Percentiles rank a stretch among this genome's conserved stretches.
These are phyloP conservation scores for Bombus balteatus DNA, from an alignment of 1,140 invertebrate species.

Conservation along the genomic window DNA sequence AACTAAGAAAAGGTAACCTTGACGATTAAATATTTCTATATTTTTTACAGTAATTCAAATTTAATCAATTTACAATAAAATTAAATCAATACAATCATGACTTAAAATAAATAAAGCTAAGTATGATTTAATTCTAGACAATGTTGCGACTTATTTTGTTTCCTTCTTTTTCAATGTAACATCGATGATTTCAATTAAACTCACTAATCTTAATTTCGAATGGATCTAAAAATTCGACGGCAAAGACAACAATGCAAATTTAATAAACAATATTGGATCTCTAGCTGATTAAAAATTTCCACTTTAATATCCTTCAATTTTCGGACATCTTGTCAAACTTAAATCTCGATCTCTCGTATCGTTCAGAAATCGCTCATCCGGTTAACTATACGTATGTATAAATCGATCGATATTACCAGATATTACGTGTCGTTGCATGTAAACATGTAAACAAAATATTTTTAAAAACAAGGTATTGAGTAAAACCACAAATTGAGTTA, in stretches of 20 bases:
- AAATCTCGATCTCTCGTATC: slow-evolving; percentile 41
- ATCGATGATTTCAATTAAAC: neutral
- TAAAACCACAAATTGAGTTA: neutral
- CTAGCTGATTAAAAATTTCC: slow-evolving; percentile 35
- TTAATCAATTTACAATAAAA: neutral
- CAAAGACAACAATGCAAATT: neutral
- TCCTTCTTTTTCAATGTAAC: neutral
- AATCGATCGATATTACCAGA: slow-evolving; percentile 14
- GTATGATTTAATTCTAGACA: neutral
- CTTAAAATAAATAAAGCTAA: neutral
- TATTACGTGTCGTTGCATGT: neutral
- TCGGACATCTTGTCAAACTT: slow-evolving; percentile 60
- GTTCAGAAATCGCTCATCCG: neutral
- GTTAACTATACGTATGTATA: neutral
- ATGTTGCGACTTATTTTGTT: neutral
- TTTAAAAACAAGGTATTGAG: neutral
- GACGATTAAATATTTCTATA: neutral
- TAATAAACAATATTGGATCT: slow-evolving; percentile 18
- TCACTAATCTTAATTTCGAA: neutral
- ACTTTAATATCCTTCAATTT: slow-evolving; percentile 47
- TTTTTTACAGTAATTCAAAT: neutral
- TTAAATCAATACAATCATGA: neutral
- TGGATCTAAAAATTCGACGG: neutral
- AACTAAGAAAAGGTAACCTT: slow-evolving; percentile 11
- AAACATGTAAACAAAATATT: neutral